Base-by-base conservation (phyloP, 2,888 invertebrate species). In the Archips xylosteana region DNA sequence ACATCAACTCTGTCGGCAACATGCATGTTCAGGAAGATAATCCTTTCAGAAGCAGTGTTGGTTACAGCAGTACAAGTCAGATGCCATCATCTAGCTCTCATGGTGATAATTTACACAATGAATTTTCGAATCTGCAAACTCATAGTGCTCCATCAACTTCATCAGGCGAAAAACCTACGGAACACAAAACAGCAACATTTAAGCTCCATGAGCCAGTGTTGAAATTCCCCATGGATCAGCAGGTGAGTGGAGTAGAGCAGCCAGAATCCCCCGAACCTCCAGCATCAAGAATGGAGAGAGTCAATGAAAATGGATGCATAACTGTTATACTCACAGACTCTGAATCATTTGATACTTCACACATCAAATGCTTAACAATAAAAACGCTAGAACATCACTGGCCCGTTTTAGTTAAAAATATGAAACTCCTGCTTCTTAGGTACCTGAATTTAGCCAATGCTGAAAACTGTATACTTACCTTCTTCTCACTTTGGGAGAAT, bases 401-500 rank as follows among this genome's bases (percentile, higher is more conserved):
- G 98, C 97, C 97, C 0, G 95, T 96, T 75, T 90, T 98, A 80
- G 97, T 98, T 1, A 95, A 96, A 81, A 96, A 96, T 81, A 96
- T 97, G 92, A 95, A 95, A 83, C 90, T 93, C 75, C 89, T 96
- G 76, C 91, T 96, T 77, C 88, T 94, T 75, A 91, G 95, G 87
- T 95, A 95, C 91, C 94, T 95, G 85, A 94, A 95, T 85, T 89
- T 95, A 83, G 87, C 90, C 65, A 95, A 95, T 84, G 95, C 96
- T 70, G 96, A 97, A 89, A 96, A 96, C 81, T 96, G 96, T 87
- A 95, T 96, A 81, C 92, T 98, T 70, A 97, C 97, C 65, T 98
- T 98, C 87, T 95, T 98, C 78, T 96, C 97, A 68, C 91, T 98
- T 51, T 98, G 98, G 98, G 97, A 98, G 86, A 97, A 97, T 78